Conservation (phyloP, 2,888 invertebrate species). For the Oscheius sp. region DNA sequence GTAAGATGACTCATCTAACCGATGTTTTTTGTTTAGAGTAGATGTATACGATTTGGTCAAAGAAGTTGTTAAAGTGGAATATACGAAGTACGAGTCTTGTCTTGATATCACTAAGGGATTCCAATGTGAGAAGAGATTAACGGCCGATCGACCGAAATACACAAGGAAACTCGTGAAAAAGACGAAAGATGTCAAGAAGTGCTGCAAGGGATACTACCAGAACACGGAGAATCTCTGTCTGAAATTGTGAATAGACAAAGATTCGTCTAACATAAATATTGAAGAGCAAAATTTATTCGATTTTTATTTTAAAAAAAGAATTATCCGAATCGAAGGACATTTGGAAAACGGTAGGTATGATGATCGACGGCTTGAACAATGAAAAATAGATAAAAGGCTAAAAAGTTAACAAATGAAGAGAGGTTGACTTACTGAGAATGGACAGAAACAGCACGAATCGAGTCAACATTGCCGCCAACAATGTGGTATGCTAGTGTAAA, state of each 20-base stretch:
- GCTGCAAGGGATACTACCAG: slow-evolving; percentile 68
- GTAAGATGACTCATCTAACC: slow-evolving; percentile 31
- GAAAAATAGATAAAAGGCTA: neutral
- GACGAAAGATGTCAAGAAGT: slow-evolving; percentile 54
- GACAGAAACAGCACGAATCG: neutral
- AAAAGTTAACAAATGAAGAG: neutral
- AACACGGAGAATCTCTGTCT: slow-evolving; percentile 57
- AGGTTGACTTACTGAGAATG: neutral
- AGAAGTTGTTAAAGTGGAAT: slow-evolving; percentile 36
- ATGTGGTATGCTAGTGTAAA: neutral
- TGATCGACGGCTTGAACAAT: slow-evolving; percentile 2
- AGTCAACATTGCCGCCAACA: neutral
- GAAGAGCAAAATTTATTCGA: too few species aligned
- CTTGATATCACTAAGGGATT: slow-evolving; percentile 56
- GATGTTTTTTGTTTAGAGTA: slow-evolving; percentile 33
- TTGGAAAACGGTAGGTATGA: neutral
- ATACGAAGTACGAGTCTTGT: slow-evolving; percentile 52
- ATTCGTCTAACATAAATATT: too few species aligned
- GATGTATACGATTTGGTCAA: slow-evolving; percentile 50
- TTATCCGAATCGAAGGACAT: slow-evolving; percentile 10
- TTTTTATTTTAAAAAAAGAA: neutral
- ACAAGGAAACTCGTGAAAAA: slow-evolving; percentile 72
- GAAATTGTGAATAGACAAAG: too few species aligned
- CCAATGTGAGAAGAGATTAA: slow-evolving; percentile 55
- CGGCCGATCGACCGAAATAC: slow-evolving; percentile 76